Base-by-base conservation (phyloP, 2,797 vertebrate genomes). In the Nyctalus aviator region DNA sequence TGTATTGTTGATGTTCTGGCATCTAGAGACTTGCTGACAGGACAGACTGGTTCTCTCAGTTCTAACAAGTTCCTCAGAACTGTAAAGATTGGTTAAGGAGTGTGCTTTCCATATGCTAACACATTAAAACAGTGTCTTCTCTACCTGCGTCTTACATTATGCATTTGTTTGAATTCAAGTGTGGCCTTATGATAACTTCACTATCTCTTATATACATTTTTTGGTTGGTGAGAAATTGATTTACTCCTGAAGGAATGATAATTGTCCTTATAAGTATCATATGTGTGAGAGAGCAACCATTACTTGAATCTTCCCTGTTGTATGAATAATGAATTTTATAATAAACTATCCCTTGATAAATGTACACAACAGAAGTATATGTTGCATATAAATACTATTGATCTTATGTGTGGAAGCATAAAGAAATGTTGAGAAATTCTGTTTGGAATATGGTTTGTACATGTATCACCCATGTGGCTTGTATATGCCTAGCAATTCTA, bases 351-450 rank as follows among this genome's bases (percentile, higher is more conserved):
- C n/a, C 8, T 62, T 21, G 5, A 27, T 21, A 84, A 57, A 15
- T 64, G n/a, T 41, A 94, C 6, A 94, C 25, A 12, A 81, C 30
- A 48, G 20, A 66, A 72, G 20, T 73, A 69, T 48, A 30, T 15
- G 53, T 66, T 92, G 27, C 13, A 81, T 88, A 30, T 89, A 88
- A 48, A 57, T 88, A 82, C 77, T 82, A 88, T 44, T 88, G 53
- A 57, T 57, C 17, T 77, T 66, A 11, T 66, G 6, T 46, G 10
- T 30, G 1, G 37, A 73, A 91, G 23, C 21, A 94, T 25, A 76
- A 91, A 90, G 35, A 66, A 55, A 53, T 15, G 9, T 88, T 85
- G 32, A 64, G 18, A 86, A 25, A 79, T 17, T 55, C 69, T 83
- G 6, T 35, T 86, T 41, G 55, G 75, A 20, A 27, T 35, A 86